Evolutionary conservation across 2,888 invertebrate genomes (phyloP), one percentile per base, ranked within the genome.

Genomic region (Monoplex corrugatus): DNA sequence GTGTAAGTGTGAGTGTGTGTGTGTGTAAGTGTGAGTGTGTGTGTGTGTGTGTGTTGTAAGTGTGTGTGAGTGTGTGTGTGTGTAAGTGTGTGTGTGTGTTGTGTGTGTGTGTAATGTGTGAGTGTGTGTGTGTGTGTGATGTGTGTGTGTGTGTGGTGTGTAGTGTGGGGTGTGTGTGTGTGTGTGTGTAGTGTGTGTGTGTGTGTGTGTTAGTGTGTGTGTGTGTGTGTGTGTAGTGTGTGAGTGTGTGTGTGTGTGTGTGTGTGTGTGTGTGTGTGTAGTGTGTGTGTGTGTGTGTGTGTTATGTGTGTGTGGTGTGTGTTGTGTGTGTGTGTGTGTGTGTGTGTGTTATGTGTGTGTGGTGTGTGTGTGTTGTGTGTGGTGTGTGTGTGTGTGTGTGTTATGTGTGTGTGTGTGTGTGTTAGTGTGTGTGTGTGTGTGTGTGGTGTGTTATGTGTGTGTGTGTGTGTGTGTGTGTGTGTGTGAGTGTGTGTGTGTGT

Each of bases 281-380:
- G 38, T 78, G 38, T 78, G 38, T 78, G 78, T 78, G 38, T 78
- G 78, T 38, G 19, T 78, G 38, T 78, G 35, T 78, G 38, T 78
- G 38, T 78, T 68, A n/a, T 68, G 68, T 68, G 68, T 68, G 68
- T 68, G 68, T 68, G 68, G n/a, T n/a, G n/a, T n/a, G n/a, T n/a
- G n/a, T n/a, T 68, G 68, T 68, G 68, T 68, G 68, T 68, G 68
- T 68, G 68, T 68, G 8, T 68, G 8, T 68, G 68, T 78, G 0
- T 78, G 38, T 2, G 38, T 78, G 38, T 40, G 38, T 78, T 78
- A 19, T 78, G 38, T 78, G 16, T 78, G 38, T 40, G 16, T 35
- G 8, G 16, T 50, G 50, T 16, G 16, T 50, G 50, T 50, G 50
- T 16, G 8, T 50, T 16, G 16, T n/a, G n/a, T n/a, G n/a, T n/a